A percentile compares a stretch with the other conserved stretches of the same genome.
Conservation (phyloP, 2,113 vertebrate species). For the Paracanthobrama guichenoti region DNA sequence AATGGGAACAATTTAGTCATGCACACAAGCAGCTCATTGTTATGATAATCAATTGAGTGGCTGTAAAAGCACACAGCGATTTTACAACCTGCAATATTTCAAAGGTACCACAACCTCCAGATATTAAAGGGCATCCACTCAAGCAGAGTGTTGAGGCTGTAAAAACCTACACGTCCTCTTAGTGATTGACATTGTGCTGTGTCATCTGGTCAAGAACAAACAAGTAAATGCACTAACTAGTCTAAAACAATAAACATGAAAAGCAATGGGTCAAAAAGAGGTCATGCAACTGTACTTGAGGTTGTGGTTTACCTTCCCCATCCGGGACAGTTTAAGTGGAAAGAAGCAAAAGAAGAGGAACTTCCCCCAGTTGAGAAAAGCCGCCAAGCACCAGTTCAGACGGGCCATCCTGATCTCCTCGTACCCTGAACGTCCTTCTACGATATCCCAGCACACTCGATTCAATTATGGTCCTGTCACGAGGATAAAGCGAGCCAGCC, state of each 20-base stretch:
- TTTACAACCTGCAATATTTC: constrained; percentile 35
- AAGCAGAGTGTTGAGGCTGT: neutral
- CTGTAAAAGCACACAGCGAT: constrained; percentile 16
- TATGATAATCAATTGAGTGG: constrained; percentile 21
- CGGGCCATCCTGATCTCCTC: constrained; percentile 73
- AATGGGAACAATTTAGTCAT: neutral
- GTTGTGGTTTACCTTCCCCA: constrained; percentile 67
- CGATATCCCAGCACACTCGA: constrained; percentile 25
- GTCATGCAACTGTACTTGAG: neutral
- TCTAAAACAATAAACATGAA: neutral
- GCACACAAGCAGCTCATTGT: constrained; percentile 11
- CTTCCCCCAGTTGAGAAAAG: constrained; percentile 81
- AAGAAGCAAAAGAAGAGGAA: constrained; percentile 81
- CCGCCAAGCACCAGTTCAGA: constrained; percentile 80
- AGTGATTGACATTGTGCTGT: neutral
- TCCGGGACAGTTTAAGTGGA: constrained; percentile 70
- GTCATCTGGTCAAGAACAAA: constrained; percentile 4
- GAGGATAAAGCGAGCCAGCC: constrained; percentile 11
- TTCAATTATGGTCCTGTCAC: constrained; percentile 22
- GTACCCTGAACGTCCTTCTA: constrained; percentile 13
- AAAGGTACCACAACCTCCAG: neutral
- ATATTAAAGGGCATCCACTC: constrained; percentile 11
- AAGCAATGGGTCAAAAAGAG: neutral
- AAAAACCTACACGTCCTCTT: neutral
- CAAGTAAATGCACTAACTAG: neutral